Evolutionary conservation across 1,140 invertebrate species (phyloP), one percentile per base, ranked within the genome.

Genomic region (Dreissena rostriformis): DNA sequence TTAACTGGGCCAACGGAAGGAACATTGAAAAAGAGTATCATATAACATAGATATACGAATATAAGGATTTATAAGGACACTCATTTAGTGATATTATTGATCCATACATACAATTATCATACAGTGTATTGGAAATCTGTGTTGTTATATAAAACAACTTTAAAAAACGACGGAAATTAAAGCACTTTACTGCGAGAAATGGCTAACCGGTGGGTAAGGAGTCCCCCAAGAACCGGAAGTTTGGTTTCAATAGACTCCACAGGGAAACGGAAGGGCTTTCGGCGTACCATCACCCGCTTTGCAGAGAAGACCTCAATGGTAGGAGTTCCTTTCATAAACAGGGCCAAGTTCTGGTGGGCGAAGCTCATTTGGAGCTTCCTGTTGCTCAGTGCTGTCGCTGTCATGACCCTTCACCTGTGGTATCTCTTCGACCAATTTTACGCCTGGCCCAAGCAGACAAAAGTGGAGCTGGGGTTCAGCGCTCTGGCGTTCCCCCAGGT

Each of bases 401-500:
- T 70, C n/a, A 85, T 89, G 77, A 49, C 65, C 51, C 68, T 86
- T 0, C 88, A 89, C 57, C 73, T 89, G 17, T 83, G 84, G 71
- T 82, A 81, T 57, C 49, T 87, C 28, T 79, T 85, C 28, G 63
- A 70, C 66, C 84, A 84, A 19, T 89, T 66, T 28, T 86, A 83
- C 29, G 26, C 57, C 19, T 88, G 72, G 26, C 88, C 88, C 14
- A 86, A 84, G 22, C 72, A 81, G 28, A 84, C 88, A 29, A 82
- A 84, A n/a, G 57, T 84, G 22, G n/a, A 39, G 6, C 28, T 84
- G 10, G 82, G 82, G 0, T 84, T 71, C 53, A 70, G 83, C 14
- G 72, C 67, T 17, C 75, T 91, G 29, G 52, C 39, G 6, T 91
- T 91, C 74, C 90, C 90, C 1, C 86, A 89, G 15, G 85, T 91